A percentile compares a stretch with the other conserved stretches of the same genome.
Conservation (phyloP, 2,113 vertebrate genomes). For the Apus apus region DNA sequence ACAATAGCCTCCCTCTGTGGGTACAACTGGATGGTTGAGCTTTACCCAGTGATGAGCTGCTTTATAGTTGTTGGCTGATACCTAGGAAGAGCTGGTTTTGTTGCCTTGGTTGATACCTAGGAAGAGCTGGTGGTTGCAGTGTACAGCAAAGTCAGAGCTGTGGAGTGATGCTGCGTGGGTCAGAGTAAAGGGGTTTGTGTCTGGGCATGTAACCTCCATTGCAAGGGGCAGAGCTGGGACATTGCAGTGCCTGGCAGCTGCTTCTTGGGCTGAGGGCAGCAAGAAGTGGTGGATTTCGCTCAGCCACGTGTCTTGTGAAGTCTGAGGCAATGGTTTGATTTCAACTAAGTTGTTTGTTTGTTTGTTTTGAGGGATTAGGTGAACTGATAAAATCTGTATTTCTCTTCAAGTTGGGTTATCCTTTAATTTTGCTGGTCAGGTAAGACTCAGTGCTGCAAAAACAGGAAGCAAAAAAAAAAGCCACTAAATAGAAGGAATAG, state of each 20-base stretch:
- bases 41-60: not conserved
- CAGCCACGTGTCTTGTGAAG: too few species aligned
- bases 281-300: too few species aligned
- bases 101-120: too few species aligned
- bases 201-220: fast-evolving
- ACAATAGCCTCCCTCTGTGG: not conserved
- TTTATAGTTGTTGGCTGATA: not conserved
- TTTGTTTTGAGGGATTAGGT: too few species aligned
- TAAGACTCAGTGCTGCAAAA: not conserved
- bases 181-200: not conserved
- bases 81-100: not conserved
- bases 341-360: too few species aligned
- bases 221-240: not conserved
- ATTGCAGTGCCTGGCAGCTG: not conserved
- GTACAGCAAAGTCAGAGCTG: not conserved
- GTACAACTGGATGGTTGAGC: fast-evolving
- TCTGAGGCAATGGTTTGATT: too few species aligned
- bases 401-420: too few species aligned
- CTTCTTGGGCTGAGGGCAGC: not conserved
- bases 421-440: too few species aligned
- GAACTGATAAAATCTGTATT: too few species aligned
- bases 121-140: not conserved
- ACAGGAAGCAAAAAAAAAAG: too few species aligned
- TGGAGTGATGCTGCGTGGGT: fast-evolving
- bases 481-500: not conserved